These are phyloP conservation scores for Tragelaphus scriptus DNA, from an alignment of 2,113 vertebrate genomes.

Conservation along the genomic window DNA sequence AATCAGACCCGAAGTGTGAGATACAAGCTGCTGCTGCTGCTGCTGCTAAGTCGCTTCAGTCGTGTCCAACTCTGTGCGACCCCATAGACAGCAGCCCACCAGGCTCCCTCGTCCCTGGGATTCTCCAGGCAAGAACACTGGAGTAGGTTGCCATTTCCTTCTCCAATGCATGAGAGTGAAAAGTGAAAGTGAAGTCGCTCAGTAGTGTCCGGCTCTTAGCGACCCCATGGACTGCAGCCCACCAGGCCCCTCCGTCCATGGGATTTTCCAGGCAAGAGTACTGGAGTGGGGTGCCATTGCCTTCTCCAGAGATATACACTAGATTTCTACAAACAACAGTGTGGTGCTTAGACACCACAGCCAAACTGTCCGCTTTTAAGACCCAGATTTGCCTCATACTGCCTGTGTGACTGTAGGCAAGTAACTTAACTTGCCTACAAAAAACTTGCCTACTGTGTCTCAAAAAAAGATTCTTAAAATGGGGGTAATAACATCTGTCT, in stretches of 20 bases:
- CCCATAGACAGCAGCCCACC: neutral
- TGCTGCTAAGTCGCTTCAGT: too few species aligned
- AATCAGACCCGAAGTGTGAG: neutral
- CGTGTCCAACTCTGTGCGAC: fast-evolving
- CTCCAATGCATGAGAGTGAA: neutral
- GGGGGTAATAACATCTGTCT: neutral
- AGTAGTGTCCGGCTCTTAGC: neutral
- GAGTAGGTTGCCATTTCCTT: neutral
- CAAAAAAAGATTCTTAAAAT: neutral
- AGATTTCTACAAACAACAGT: neutral
- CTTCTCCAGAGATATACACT: neutral
- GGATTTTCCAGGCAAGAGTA: neutral
- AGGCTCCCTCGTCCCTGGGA: neutral
- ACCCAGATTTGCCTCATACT: neutral
- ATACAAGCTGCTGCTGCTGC: too few species aligned
- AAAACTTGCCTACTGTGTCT: neutral
- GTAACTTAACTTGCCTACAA: neutral
- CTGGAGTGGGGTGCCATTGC: neutral
- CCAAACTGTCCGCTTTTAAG: neutral
- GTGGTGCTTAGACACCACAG: too few species aligned
- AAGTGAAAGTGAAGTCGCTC: neutral
- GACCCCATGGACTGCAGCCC: neutral
- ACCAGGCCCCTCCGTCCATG: neutral
- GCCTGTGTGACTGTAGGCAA: neutral
- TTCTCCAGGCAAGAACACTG: neutral